Evolutionary conservation across 2,888 invertebrate species (phyloP).

Genomic region (Lepidocyrtinus sp.): DNA sequence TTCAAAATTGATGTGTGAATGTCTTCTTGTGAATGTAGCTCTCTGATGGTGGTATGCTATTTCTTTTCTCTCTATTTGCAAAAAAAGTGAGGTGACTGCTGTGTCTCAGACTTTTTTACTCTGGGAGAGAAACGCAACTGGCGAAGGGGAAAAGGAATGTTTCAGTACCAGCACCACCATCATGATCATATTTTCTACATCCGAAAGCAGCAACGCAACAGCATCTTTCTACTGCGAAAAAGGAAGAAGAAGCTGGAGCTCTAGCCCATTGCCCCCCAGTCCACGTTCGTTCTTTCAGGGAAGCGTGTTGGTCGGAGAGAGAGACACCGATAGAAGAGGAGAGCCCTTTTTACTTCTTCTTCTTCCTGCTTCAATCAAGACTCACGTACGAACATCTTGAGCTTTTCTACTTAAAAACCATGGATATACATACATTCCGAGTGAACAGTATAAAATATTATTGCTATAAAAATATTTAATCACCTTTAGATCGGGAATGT

Average conservation of each 20-base stretch:
- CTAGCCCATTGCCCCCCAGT: constrained; percentile 41
- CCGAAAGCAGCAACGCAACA: constrained; percentile 4
- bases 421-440: neutral
- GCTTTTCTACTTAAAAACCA: neutral
- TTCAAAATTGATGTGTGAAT: constrained; percentile 18
- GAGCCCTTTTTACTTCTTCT: constrained; percentile 56
- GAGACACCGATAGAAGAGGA: no score
- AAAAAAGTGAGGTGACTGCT: constrained; percentile 32
- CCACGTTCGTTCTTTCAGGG: constrained; percentile 56
- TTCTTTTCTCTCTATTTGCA: neutral
- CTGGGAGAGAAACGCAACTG: constrained; percentile 42
- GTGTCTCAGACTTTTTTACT: no score
- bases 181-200: constrained; percentile 14
- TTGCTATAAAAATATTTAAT: neutral
- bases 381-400: constrained; percentile 25
- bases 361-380: constrained; percentile 43
- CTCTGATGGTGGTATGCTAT: constrained; percentile 9
- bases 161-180: constrained; percentile 28
- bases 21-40: constrained; percentile 16
- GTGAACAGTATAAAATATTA: neutral
- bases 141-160: constrained; percentile 17
- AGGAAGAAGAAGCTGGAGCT: constrained; percentile 39
- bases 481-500: no score
- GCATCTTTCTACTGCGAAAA: neutral
- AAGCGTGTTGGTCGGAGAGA: constrained; percentile 37